Evolutionary conservation across 2,113 vertebrate species (phyloP), one percentile per base, ranked within the genome.

Genomic region (Castor canadensis): DNA sequence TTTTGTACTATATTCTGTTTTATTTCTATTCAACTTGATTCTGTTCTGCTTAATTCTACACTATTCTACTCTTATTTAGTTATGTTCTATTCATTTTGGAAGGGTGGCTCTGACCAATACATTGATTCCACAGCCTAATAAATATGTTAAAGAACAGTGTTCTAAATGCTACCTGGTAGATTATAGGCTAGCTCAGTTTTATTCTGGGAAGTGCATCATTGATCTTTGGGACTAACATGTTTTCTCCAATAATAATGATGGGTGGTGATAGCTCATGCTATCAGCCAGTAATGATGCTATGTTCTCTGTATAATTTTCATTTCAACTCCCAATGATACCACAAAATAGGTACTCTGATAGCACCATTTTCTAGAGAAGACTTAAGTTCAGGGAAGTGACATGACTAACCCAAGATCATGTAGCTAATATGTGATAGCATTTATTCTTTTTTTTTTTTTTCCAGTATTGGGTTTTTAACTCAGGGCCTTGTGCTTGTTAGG

Each of bases 71-170:
- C 15, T 52, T 49, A 40, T 62, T 26, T 56, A n/a, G 15, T 72
- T 82, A 40, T 86, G 13, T 79, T 67, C 4, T 54, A 13, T 56
- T 71, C n/a, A 52, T 47, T 94, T 96, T 73, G 40, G 64, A 92
- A 89, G 30, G 35, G 30, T 87, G 40, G 12, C 17, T 95, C 8
- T 85, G 47, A 43, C 19, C 58, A 82, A 15, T 88, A 90, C 71
- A 54, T 92, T 85, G 87, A 92, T 89, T 67, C 85, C 6, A 49
- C 38, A 83, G 76, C 54, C 38, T 84, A 95, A 67, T 93, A 93
- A 88, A 82, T 88, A 60, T 73, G 49, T 66, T 87, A 30, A 71
- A 60, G 52, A 60, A 12, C 28, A 43, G 35, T 73, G 60, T 30
- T 71, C 26, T 84, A 40, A 77, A 32, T 81, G 62, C 85, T 91